Evolutionary conservation across 2,797 vertebrate genomes (phyloP).

Genomic region (Triplophysa yarkandensis): DNA sequence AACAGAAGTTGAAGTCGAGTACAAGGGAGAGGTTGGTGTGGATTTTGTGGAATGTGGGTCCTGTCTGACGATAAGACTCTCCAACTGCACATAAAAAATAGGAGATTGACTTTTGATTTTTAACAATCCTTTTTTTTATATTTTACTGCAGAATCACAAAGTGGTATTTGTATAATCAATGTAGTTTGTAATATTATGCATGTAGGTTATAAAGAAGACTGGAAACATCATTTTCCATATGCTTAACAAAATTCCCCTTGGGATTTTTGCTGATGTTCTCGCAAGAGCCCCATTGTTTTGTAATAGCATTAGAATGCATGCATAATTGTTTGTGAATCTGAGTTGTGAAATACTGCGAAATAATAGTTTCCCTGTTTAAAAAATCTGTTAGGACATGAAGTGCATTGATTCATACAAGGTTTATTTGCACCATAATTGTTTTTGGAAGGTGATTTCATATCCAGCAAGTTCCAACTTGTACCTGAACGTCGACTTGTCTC

Average conservation of each 20-base stretch:
- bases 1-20: conserved; percentile 1
- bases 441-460: not conserved
- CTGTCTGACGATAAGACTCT: not conserved
- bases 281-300: conserved; percentile 35
- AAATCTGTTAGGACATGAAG: not conserved
- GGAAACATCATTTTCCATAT: conserved; percentile 4
- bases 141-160: not conserved
- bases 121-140: too few relatives aligned
- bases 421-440: not conserved
- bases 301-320: not conserved
- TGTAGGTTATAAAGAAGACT: not conserved
- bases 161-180: not conserved
- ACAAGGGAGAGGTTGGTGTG: not conserved
- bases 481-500: conserved; percentile 70
- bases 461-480: conserved; percentile 32
- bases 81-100: conserved; percentile 9
- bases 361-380: not conserved
- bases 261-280: conserved; percentile 35
- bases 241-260: conserved; percentile 41
- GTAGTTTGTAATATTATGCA: not conserved
- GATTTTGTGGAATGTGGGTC: conserved; percentile 14
- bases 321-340: conserved; percentile 11
- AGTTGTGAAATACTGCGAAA: conserved; percentile 3
- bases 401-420: not conserved
- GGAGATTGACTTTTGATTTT: not conserved